Base-by-base conservation (phyloP, 1,140 invertebrate genomes). In the Formica exsecta region DNA sequence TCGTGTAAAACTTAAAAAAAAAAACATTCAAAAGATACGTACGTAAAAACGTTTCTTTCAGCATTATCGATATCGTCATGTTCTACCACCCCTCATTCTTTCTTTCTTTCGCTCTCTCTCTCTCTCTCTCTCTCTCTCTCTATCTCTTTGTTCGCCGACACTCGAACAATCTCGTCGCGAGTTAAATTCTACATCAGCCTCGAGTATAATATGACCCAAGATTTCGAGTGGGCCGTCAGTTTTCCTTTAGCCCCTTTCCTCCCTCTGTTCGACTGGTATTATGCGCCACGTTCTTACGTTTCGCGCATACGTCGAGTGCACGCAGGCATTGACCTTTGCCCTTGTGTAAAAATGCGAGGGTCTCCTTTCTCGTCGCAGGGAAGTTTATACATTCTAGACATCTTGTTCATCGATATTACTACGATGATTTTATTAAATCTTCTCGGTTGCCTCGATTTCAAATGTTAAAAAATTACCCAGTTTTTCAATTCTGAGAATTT, bases 311-410 rank as follows among this genome's bases (percentile, higher is more conserved):
- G 93, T 92, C 92, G 91, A 92, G 93, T 92, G 89, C 89, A 88
- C 86, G 87, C 89, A 93, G 77, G 92, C 92, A 93, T 92, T 93
- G 93, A 93, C 92, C 92, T 93, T 92, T 93, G 74, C 87, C 89
- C 81, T 90, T 87, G 85, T 70, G 83, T 91, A 89, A 93, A 93
- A 92, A 92, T 86, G 87, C 86, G 86, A 93, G 75, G 90, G 90
- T 89, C 88, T 75, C 86, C 91, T 89, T 85, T 81, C 54, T 81
- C 25, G 44, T 36, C 5, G 29, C 5, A 36, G 16, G 32, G 32
- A 11, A 41, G 38, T 16, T 79, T 54, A 29, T 19, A 19, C 25
- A 5, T 22, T n/a, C 59, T 48, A 70, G 38, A 74, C 36, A 44
- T 22, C 16, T 54, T 79, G 36, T 75, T 38, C 41, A 16, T 61